Conservation (phyloP, 2,113 vertebrate species). For the Hepsetus odoe region DNA sequence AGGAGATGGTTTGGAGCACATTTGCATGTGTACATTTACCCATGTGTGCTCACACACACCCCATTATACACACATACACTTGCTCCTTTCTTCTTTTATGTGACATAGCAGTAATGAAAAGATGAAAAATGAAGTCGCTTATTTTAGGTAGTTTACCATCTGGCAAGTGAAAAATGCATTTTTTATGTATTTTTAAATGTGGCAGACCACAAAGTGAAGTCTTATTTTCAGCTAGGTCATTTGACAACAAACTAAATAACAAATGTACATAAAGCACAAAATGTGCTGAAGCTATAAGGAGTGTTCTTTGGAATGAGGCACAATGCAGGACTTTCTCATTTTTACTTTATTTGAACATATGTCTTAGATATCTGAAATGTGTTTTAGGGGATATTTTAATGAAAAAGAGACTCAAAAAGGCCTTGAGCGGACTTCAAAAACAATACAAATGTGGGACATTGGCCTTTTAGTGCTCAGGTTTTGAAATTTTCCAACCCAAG, state of each 20-base stretch:
- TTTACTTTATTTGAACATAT: too few species aligned
- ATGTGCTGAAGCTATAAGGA: too few species aligned
- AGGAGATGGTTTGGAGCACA: constrained; percentile 21
- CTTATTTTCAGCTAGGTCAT: not conserved
- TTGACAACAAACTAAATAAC: not conserved
- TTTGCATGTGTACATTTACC: not conserved
- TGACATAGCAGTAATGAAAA: constrained; percentile 10
- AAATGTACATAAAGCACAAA: not conserved
- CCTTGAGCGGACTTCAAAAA: too few species aligned
- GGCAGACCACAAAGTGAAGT: not conserved
- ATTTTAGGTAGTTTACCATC: not conserved
- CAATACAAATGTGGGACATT: too few species aligned
- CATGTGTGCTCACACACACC: constrained; percentile 8
- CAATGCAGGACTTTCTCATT: too few species aligned
- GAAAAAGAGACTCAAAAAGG: too few species aligned
- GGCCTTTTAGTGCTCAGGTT: not conserved
- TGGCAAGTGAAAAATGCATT: not conserved
- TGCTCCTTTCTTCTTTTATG: not conserved
- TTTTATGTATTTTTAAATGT: not conserved
- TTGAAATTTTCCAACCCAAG: not conserved
- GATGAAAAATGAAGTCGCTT: not conserved
- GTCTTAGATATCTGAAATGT: too few species aligned
- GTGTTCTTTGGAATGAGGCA: too few species aligned
- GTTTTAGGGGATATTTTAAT: too few species aligned
- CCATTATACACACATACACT: not conserved